Evolutionary conservation across 1,140 invertebrate genomes (phyloP).

Genomic region (Drosophila hydei): DNA sequence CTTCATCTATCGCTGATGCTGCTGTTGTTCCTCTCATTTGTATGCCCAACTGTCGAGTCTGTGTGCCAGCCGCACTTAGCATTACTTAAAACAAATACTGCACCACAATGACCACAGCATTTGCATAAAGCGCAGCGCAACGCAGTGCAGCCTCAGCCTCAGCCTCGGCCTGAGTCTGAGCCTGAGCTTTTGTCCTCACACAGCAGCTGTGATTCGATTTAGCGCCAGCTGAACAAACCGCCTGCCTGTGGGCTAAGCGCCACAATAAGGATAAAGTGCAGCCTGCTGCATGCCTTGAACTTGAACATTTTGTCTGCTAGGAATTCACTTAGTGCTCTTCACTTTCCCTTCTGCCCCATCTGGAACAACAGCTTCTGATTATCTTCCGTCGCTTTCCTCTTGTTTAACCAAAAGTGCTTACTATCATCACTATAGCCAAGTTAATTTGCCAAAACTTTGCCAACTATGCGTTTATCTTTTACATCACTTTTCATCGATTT

Average conservation of each 20-base stretch:
- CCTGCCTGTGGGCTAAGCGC: neutral
- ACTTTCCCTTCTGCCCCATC: neutral
- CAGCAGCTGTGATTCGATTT: constrained; percentile 29
- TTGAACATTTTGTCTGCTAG: constrained; percentile 25
- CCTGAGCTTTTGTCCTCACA: constrained; percentile 50
- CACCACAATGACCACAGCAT: constrained; percentile 57
- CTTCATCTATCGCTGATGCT: neutral
- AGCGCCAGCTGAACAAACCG: constrained; percentile 32
- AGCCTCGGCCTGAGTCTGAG: neutral
- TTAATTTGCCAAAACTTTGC: constrained; percentile 18
- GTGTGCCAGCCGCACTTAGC: constrained; percentile 29
- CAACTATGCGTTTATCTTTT: neutral
- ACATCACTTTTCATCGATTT: neutral
- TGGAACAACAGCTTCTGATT: neutral
- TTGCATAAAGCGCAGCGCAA: constrained; percentile 61
- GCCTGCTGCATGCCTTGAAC: constrained; percentile 33
- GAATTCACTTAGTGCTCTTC: neutral
- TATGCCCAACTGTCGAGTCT: constrained; percentile 8
- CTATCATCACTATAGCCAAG: constrained; percentile 1
- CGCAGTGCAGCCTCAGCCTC: neutral
- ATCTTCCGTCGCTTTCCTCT: neutral
- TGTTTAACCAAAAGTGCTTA: constrained; percentile 9
- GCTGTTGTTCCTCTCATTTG: neutral
- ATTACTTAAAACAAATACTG: constrained; percentile 44
- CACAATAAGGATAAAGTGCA: constrained; percentile 21